Conservation (phyloP, 92 coral and sea anemone genomes). For the Parazoanthus darwini region DNA sequence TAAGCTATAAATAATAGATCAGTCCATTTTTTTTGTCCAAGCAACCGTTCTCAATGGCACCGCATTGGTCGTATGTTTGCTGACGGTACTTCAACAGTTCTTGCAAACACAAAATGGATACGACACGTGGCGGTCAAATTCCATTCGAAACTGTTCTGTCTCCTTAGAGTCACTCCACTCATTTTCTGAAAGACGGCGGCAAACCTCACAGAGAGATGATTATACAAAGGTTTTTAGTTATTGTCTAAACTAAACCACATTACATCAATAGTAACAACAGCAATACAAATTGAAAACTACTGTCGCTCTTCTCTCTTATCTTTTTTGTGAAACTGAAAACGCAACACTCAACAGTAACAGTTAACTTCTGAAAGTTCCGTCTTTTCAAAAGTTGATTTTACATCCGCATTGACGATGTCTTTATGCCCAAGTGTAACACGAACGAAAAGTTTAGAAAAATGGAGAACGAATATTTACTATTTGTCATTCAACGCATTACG, state of each 20-base stretch:
- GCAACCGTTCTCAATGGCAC: slow-evolving; percentile 33
- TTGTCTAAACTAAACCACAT: slow-evolving; percentile 8
- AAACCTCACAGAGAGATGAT: background rate
- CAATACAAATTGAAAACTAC: background rate
- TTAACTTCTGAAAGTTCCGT: background rate
- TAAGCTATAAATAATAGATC: slow-evolving; percentile 17
- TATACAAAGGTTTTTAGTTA: slow-evolving; percentile 4
- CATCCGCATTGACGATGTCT: background rate
- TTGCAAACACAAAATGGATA: background rate
- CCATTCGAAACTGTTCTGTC: slow-evolving; percentile 2
- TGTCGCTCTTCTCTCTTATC: background rate
- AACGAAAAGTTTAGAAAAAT: background rate
- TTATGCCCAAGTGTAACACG: background rate
- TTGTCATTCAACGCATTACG: too few species aligned
- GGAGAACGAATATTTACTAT: background rate
- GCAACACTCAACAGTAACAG: background rate
- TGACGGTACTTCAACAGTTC: slow-evolving; percentile 18
- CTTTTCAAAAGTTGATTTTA: background rate
- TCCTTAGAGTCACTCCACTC: slow-evolving; percentile 21
- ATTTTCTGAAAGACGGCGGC: slow-evolving; percentile 15
- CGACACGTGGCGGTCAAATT: slow-evolving; percentile 14
- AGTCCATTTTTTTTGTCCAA: slow-evolving; percentile 6
- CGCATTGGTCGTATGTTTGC: background rate
- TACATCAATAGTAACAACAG: background rate
- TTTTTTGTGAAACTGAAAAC: background rate